These are phyloP conservation scores for Ladona fulva DNA, from an alignment of 1,140 invertebrate species.

Conservation along the genomic window DNA sequence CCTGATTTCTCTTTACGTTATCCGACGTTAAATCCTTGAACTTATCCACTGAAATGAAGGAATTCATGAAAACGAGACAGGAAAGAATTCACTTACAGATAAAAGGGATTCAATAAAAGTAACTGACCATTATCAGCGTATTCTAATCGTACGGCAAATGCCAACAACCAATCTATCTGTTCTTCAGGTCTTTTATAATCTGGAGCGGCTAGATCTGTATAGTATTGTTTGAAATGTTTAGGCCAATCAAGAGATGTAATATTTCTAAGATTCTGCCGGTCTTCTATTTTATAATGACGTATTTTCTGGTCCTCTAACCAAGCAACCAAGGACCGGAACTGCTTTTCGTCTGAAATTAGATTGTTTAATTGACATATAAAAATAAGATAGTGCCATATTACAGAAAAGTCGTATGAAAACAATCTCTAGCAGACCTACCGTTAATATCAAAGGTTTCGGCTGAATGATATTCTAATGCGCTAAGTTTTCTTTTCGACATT, in stretches of 20 bases:
- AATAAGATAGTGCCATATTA: not conserved
- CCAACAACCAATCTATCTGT: conserved; percentile 78
- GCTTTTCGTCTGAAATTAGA: conserved; percentile 55
- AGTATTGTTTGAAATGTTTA: conserved; percentile 63
- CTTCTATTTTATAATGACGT: conserved; percentile 76
- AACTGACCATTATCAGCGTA: conserved; percentile 66
- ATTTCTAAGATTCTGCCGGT: conserved; percentile 59
- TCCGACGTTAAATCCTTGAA: conserved; percentile 57
- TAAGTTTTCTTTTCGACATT: conserved; percentile 65
- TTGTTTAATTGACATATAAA: conserved; percentile 21
- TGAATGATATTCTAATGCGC: conserved; percentile 63
- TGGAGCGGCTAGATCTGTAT: conserved; percentile 60
- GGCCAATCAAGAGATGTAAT: conserved; percentile 58
- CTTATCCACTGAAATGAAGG: conserved; percentile 50
- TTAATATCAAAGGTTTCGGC: conserved; percentile 55
- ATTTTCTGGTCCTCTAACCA: conserved; percentile 96
- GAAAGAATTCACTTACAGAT: conserved; percentile 17
- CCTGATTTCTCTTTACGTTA: conserved; percentile 43
- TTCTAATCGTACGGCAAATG: conserved; percentile 70
- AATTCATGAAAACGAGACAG: conserved; percentile 5
- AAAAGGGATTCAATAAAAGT: conserved; percentile 26
- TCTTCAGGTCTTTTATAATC: conserved; percentile 42
- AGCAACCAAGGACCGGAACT: conserved; percentile 67
- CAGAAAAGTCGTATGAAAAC: conserved; percentile 17
- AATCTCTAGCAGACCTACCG: conserved; percentile 39